Conservation (phyloP, 2,888 invertebrate species). For the Tachina fera region DNA sequence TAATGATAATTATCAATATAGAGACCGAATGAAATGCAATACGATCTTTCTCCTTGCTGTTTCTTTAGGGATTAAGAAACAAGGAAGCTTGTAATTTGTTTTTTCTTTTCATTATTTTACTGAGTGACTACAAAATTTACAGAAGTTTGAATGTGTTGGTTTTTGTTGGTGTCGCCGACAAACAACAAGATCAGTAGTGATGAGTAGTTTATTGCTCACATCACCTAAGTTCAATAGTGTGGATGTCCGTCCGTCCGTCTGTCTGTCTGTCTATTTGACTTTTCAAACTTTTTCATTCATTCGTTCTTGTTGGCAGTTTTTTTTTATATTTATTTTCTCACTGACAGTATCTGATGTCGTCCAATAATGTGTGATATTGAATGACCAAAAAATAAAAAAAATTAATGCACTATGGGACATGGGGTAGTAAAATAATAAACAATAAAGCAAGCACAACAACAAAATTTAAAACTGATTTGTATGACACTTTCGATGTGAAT, state of each 20-base stretch:
- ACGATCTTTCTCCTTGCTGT: no score
- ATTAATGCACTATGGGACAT: constrained; percentile 19
- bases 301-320: constrained; percentile 41
- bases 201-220: constrained; percentile 42
- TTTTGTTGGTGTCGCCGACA: constrained; percentile 48
- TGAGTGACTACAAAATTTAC: constrained; percentile 8
- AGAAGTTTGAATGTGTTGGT: constrained; percentile 36
- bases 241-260: constrained; percentile 26
- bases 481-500: constrained; percentile 57
- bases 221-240: constrained; percentile 9
- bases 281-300: constrained; percentile 56
- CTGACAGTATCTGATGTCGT: constrained; percentile 78
- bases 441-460: constrained; percentile 40
- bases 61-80: constrained; percentile 27
- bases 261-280: constrained; percentile 31
- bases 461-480: constrained; percentile 60
- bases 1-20: no score
- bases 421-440: constrained; percentile 60
- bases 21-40: no score
- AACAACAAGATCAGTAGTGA: constrained; percentile 54
- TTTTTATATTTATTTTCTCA: constrained; percentile 33
- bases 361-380: constrained; percentile 79
- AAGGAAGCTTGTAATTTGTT: constrained; percentile 27
- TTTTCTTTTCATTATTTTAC: background rate
- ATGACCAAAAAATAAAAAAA: constrained; percentile 77